Percentiles rank a stretch among this genome's conserved stretches.
These are phyloP conservation scores for Mizuhopecten yessoensis DNA, from an alignment of 1,140 invertebrate species.

Conservation along the genomic window DNA sequence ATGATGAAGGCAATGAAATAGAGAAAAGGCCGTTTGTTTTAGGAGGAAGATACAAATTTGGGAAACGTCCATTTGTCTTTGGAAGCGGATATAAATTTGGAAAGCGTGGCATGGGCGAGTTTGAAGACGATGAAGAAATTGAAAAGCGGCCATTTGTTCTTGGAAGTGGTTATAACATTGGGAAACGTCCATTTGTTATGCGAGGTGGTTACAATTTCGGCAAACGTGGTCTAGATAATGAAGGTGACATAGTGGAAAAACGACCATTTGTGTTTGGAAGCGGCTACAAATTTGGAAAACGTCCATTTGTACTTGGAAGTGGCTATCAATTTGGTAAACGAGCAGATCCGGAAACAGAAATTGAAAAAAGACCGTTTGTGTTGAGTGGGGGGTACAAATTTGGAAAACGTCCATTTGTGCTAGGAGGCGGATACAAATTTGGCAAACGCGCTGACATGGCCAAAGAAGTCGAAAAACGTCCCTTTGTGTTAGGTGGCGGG, in stretches of 20 bases:
- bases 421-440: neutral
- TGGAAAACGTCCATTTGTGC: neutral
- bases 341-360: neutral
- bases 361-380: neutral
- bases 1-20: neutral
- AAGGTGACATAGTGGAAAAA: neutral
- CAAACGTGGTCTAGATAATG: neutral
- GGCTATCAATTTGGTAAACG: neutral
- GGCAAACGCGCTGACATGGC: neutral
- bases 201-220: neutral
- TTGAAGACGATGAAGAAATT: neutral
- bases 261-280: too few species aligned
- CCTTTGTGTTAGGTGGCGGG: neutral
- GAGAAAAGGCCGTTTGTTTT: neutral
- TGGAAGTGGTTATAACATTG: neutral
- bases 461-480: neutral
- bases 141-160: neutral
- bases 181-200: conserved; percentile 26
- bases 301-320: neutral
- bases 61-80: neutral
- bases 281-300: too few species aligned
- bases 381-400: neutral
- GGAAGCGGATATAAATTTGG: neutral
- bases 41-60: neutral
- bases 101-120: neutral